Evolutionary conservation across 2,888 invertebrate species (phyloP), one percentile per base, ranked within the genome.

Genomic region (Ametastegia equiseti): DNA sequence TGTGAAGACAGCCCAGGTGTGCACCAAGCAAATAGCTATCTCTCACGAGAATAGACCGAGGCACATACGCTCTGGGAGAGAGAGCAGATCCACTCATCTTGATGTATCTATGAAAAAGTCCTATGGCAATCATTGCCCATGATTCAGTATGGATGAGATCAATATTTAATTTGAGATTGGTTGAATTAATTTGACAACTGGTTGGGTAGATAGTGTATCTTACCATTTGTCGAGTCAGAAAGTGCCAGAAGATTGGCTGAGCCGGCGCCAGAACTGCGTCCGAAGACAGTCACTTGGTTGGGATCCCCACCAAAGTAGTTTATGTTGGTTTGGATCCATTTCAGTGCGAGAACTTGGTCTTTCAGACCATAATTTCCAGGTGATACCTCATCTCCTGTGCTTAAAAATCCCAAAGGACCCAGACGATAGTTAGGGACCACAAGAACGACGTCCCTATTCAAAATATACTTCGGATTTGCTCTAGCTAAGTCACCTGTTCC

Each of bases 321-420:
- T 19, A 69, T 69, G 45, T 69, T 69, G 9, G 13, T n/a, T 42
- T 23, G 39, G 19, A 69, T 19, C 69, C 69, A 69, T 19, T 69
- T 42, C 9, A 69, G 23, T 1, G 42, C 69, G 4, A n/a, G 4
- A 9, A 45, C 45, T 33, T 42, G 36, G 45, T 69, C 69, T 27
- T 69, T 69, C 42, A 69, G n/a, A 1, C 69, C 69, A 6, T 42
- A 69, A 45, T 69, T 69, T 6, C 69, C 69, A 19, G 69, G 69
- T 15, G 69, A 23, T 33, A 42, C 69, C 15, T 42, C 11, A 33
- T 69, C 69, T 39, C 69, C 69, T 7, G 69, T 69, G 23, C 42
- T 42, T 7, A 69, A 13, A 45, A 36, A 69, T 36, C 69, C 69
- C 23, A 69, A 39, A 19, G 42, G 42, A 11, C 69, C 69, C 11